These are phyloP conservation scores for Brachynemurus nebulosus DNA, from an alignment of 2,888 invertebrate genomes.

Conservation along the genomic window DNA sequence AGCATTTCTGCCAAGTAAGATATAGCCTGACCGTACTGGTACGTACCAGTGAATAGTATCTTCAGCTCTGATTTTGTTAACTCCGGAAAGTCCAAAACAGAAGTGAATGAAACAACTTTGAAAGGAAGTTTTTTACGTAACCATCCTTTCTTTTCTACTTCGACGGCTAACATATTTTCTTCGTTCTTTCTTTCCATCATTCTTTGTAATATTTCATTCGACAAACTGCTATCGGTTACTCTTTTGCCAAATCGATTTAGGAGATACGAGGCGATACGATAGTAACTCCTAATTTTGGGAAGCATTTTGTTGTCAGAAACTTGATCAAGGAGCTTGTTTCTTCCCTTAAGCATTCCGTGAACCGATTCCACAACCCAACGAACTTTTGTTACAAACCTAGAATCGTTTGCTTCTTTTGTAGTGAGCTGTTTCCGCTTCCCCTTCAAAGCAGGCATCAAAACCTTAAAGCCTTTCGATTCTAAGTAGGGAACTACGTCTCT, in stretches of 20 bases:
- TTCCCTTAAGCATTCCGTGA: conserved; percentile 15
- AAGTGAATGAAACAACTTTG: too few relatives aligned
- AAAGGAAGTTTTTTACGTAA: too few relatives aligned
- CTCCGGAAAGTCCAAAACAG: too few relatives aligned
- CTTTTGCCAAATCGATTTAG: conserved; percentile 14
- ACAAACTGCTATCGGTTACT: too few relatives aligned
- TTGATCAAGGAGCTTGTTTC: conserved; percentile 13
- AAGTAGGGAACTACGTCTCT: conserved; percentile 16
- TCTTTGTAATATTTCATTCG: too few relatives aligned
- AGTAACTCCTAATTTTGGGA: conserved; percentile 10
- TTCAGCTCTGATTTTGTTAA: too few relatives aligned
- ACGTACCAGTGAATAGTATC: too few relatives aligned
- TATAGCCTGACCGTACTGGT: too few relatives aligned
- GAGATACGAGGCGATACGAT: conserved; percentile 14
- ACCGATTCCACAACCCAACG: conserved; percentile 17
- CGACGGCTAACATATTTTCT: too few relatives aligned
- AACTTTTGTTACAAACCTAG: conserved; percentile 19
- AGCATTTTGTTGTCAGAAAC: conserved; percentile 14
- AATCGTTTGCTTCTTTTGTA: conserved; percentile 17
- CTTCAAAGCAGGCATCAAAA: conserved; percentile 21
- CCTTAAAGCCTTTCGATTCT: conserved; percentile 13
- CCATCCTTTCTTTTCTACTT: too few relatives aligned
- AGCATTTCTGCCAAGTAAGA: too few relatives aligned
- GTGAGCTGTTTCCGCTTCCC: conserved; percentile 19
- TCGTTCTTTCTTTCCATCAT: too few relatives aligned